These are phyloP conservation scores for Meiosimyza platycephala DNA, from an alignment of 2,888 invertebrate species.

Conservation along the genomic window DNA sequence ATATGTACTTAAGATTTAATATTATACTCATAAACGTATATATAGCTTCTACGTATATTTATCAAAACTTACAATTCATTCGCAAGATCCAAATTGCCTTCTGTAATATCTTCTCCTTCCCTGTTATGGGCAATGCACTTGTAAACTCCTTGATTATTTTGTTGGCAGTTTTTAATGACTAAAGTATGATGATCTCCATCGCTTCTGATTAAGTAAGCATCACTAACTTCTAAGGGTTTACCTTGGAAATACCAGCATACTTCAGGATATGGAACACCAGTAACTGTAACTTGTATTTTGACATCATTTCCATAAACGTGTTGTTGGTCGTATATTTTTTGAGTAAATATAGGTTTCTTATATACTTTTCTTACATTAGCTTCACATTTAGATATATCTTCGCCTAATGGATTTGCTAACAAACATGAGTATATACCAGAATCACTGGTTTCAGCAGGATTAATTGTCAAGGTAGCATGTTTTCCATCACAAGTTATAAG, in stretches of 20 bases:
- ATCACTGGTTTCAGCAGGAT: slow-evolving; percentile 76
- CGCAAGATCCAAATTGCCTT: slow-evolving; percentile 80
- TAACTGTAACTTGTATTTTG: slow-evolving; percentile 84
- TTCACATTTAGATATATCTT: slow-evolving; percentile 76
- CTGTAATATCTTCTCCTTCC: slow-evolving; percentile 82
- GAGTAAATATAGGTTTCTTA: slow-evolving; percentile 83
- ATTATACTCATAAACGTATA: background rate
- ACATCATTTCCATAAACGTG: slow-evolving; percentile 82
- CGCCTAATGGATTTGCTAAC: slow-evolving; percentile 81
- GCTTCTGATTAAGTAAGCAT: slow-evolving; percentile 79
- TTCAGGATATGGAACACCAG: slow-evolving; percentile 85
- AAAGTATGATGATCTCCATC: slow-evolving; percentile 85
- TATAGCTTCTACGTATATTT: background rate
- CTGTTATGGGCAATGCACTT: slow-evolving; percentile 82
- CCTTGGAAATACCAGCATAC: slow-evolving; percentile 90
- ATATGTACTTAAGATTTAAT: too few relatives aligned
- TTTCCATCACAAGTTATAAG: slow-evolving; percentile 85
- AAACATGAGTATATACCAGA: slow-evolving; percentile 83
- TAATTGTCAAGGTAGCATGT: slow-evolving; percentile 81
- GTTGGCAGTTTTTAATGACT: slow-evolving; percentile 76
- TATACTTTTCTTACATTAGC: slow-evolving; percentile 83
- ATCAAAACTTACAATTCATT: slow-evolving; percentile 79
- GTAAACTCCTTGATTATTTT: slow-evolving; percentile 79
- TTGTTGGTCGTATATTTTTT: slow-evolving; percentile 71
- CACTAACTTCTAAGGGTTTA: slow-evolving; percentile 74